phyloP scores from a whole-genome alignment of 2,113 vertebrate species.

The Amia ocellicauda region DNA sequence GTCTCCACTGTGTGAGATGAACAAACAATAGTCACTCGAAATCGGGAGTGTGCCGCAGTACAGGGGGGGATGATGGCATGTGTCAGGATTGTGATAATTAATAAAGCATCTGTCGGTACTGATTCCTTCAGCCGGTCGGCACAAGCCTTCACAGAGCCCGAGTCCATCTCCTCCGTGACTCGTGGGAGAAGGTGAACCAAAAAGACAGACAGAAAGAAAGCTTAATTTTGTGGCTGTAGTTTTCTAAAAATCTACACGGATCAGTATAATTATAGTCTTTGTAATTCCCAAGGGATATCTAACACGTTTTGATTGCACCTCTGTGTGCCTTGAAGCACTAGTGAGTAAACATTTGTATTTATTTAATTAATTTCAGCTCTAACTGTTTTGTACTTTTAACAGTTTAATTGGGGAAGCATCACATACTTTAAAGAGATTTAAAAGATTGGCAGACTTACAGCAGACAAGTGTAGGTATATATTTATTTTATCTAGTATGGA shows the following conservation, averaged over 20 bases:
- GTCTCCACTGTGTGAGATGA: too few relatives aligned
- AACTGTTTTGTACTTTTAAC: too few relatives aligned
- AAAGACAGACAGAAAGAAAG: constrained; percentile 31
- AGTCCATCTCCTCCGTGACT: constrained; percentile 48
- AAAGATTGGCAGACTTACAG: neutral
- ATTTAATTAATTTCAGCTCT: neutral
- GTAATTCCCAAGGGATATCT: constrained; percentile 32
- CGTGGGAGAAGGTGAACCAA: constrained; percentile 25
- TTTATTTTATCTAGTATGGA: too few relatives aligned
- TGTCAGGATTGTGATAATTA: too few relatives aligned
- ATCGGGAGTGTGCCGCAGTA: too few relatives aligned
- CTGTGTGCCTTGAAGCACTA: constrained; percentile 28
- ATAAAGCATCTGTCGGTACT: too few relatives aligned
- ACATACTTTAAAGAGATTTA: neutral
- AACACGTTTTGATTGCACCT: constrained; percentile 30
- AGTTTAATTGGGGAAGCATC: neutral
- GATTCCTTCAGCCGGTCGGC: too few relatives aligned
- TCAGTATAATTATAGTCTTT: constrained; percentile 33
- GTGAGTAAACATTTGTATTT: constrained; percentile 22
- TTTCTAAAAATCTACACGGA: constrained; percentile 42
- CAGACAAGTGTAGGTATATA: neutral
- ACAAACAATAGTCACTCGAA: too few relatives aligned
- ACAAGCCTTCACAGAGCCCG: constrained; percentile 14
- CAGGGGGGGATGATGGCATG: too few relatives aligned
- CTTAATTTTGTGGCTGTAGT: constrained; percentile 38